Conservation (phyloP, 2,888 invertebrate species). For the Heliconius charithonia region DNA sequence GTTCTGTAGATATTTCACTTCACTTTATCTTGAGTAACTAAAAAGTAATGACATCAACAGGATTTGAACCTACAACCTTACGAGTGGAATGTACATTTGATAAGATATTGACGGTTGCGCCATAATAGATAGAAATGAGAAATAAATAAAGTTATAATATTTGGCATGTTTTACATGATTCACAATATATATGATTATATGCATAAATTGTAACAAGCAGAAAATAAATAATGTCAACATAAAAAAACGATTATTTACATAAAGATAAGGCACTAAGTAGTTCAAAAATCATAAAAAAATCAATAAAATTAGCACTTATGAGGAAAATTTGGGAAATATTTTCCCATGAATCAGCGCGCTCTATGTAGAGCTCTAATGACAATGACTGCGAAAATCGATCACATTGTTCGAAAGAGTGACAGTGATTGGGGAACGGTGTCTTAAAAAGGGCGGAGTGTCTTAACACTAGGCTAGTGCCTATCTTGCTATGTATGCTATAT, state of each 20-base stretch:
- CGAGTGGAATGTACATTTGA: background rate
- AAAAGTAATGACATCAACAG: background rate
- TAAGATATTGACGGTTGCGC: slow-evolving; percentile 9
- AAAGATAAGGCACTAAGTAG: background rate
- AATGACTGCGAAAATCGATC: slow-evolving; percentile 6
- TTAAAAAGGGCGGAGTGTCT: too few relatives aligned
- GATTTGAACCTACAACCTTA: background rate
- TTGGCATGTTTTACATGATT: background rate
- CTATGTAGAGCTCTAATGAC: slow-evolving; percentile 6
- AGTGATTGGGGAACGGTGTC: too few relatives aligned
- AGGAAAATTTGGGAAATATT: background rate
- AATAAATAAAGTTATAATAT: background rate
- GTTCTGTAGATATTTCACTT: background rate
- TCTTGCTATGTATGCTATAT: too few relatives aligned
- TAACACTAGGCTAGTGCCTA: too few relatives aligned
- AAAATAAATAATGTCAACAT: too few relatives aligned
- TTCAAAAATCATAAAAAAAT: background rate
- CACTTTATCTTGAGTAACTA: background rate
- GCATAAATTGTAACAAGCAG: background rate
- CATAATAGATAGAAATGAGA: background rate
- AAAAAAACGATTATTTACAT: background rate
- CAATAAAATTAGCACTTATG: background rate
- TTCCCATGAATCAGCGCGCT: slow-evolving; percentile 12
- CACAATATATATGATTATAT: too few relatives aligned
- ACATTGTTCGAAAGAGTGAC: background rate